phyloP scores from a whole-genome alignment of 2,797 vertebrate genomes.

The Sebastiscus albofasciatus region DNA sequence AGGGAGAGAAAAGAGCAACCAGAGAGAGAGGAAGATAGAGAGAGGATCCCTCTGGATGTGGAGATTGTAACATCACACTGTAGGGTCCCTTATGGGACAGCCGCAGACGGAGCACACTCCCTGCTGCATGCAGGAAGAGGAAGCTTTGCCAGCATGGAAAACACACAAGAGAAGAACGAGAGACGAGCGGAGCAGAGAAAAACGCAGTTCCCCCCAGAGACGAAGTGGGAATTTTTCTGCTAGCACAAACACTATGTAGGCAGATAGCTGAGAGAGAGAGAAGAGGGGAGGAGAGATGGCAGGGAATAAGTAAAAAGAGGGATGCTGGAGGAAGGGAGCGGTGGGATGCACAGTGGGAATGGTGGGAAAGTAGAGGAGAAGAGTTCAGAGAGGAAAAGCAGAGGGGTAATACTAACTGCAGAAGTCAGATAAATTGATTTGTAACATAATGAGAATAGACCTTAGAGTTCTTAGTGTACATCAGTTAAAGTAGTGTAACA shows the following conservation, averaged over 20 bases:
- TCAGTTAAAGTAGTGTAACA: not conserved
- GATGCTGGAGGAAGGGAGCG: slow-evolving; percentile 32
- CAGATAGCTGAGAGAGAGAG: slow-evolving; percentile 54
- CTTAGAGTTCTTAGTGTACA: slow-evolving; percentile 6
- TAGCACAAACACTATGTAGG: slow-evolving; percentile 73
- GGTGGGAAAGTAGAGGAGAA: slow-evolving; percentile 26
- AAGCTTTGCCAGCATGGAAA: slow-evolving; percentile 77
- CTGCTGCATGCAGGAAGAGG: slow-evolving; percentile 74
- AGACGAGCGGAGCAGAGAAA: slow-evolving; percentile 71
- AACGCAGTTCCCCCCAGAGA: slow-evolving; percentile 76
- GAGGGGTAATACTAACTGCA: slow-evolving; percentile 15
- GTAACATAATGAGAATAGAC: slow-evolving; percentile 29
- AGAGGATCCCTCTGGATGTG: slow-evolving; percentile 64
- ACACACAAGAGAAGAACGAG: slow-evolving; percentile 76
- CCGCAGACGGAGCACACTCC: slow-evolving; percentile 67
- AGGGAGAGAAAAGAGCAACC: slow-evolving; percentile 69
- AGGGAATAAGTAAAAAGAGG: slow-evolving; percentile 57
- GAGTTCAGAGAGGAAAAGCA: slow-evolving; percentile 22
- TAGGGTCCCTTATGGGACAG: slow-evolving; percentile 75
- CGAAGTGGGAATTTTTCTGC: slow-evolving; percentile 73
- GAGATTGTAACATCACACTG: slow-evolving; percentile 75
- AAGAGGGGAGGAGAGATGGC: slow-evolving; percentile 55
- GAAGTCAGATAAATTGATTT: slow-evolving; percentile 39
- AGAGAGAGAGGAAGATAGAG: slow-evolving; percentile 44
- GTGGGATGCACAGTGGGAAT: slow-evolving; percentile 43